These are phyloP conservation scores for Drosophila anomelani DNA, from an alignment of 2,888 invertebrate species.

Conservation along the genomic window DNA sequence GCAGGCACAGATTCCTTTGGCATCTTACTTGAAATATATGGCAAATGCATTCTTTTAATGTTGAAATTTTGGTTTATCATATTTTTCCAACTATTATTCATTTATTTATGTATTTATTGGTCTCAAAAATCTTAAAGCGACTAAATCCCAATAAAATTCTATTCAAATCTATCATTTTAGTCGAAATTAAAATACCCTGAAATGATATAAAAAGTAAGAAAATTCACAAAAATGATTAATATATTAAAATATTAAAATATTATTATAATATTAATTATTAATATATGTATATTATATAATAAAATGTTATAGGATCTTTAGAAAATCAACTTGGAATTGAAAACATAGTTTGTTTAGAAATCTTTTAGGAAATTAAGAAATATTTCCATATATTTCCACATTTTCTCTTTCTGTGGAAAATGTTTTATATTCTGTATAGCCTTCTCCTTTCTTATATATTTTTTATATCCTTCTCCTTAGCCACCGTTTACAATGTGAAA, in stretches of 20 bases:
- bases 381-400: background rate
- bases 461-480: background rate
- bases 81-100: background rate
- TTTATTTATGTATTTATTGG: too few species aligned
- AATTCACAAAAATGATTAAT: background rate
- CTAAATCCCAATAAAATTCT: too few species aligned
- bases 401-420: background rate
- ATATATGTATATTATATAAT: too few species aligned
- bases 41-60: background rate
- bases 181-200: background rate
- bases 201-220: background rate
- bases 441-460: background rate
- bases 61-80: background rate
- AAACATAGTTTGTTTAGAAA: too few species aligned
- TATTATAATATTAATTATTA: too few species aligned
- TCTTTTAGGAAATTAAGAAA: background rate
- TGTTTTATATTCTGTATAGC: background rate
- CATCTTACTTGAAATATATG: background rate
- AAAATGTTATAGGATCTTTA: background rate
- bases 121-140: too few species aligned
- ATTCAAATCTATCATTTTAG: too few species aligned
- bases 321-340: background rate
- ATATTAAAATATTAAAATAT: too few species aligned
- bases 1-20: background rate
- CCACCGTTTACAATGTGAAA: conserved; percentile 27